Base-by-base conservation (phyloP, 2,113 vertebrate species). In the Pachypanchax playfairii region DNA sequence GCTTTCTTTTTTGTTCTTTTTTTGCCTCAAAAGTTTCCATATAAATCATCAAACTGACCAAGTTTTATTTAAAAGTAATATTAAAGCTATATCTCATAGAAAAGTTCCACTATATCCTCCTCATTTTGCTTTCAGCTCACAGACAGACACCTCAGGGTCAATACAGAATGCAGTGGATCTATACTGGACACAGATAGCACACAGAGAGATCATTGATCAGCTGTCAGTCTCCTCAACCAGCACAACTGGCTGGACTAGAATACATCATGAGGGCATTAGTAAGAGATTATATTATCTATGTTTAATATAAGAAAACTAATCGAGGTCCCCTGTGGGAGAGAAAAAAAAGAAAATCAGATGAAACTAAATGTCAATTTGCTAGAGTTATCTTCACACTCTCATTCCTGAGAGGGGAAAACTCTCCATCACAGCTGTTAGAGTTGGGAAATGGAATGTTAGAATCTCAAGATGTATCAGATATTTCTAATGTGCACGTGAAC, bases 201-300 rank as follows among this genome's bases (percentile, higher is more conserved):
- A 64, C 36, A 38, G 55, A 73, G 74, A 69, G 42, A 66, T 71
- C 69, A 86, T 82, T 78, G 80, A 86, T 75, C 71, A 51, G 52
- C 65, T 10, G 4, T 48, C 51, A 2, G 57, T 61, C 73, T 47
- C 38, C 38, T 70, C 47, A 6, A 52, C 75, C 58, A 61, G 56
- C 70, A 62, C 63, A 29, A 49, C 59, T 4, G 38, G 38, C 57
- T 36, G 28, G 60, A 66, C 62, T 35, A 60, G 83, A 83, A 82
- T 79, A 65, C 64, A 77, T 75, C 46, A 74, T 71, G 36, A 46
- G 57, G 42, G 63, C 60, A 70, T 82, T 64, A 71, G 49, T 69
- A 70, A 80, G 69, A 86, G 71, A 86, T 74, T 65, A 75, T 73
- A 77, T 71, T 74, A 79, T 75, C 66, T 70, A 50, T 58, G 41